Conservation (phyloP, 2,113 vertebrate genomes). For the Bufo bufo region DNA sequence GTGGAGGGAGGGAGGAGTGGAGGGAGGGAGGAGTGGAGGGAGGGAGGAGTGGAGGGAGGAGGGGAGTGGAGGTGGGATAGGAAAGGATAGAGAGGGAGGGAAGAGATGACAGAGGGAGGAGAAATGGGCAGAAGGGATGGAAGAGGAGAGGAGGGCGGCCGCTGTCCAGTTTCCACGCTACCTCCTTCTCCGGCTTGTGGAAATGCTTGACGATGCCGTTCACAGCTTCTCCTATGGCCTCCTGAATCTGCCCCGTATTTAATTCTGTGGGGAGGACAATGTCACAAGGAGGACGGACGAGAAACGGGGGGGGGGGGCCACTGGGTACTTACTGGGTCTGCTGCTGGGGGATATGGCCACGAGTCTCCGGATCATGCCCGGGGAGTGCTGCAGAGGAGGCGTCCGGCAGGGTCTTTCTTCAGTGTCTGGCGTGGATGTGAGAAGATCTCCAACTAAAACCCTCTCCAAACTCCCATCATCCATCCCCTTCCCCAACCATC, state of each 20-base stretch:
- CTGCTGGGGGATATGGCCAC: constrained; percentile 96
- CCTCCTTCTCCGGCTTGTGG: constrained; percentile 99
- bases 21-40: neutral
- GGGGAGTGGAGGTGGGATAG: no score
- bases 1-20: neutral
- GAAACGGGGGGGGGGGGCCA: no score
- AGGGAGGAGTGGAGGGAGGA: neutral
- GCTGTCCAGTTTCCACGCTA: constrained; percentile 66
- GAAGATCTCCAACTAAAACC: constrained; percentile 92
- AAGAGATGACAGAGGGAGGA: no score
- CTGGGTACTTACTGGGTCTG: constrained; percentile 93
- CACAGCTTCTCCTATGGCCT: constrained; percentile 97
- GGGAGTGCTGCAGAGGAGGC: constrained; percentile 95
- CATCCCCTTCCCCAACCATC: constrained; percentile 96
- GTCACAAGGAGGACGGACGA: neutral
- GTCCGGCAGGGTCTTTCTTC: constrained; percentile 94
- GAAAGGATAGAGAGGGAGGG: no score
- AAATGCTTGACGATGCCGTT: constrained; percentile 99
- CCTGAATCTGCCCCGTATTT: constrained; percentile 98
- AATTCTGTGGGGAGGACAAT: constrained; percentile 76
- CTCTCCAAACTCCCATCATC: constrained; percentile 97
- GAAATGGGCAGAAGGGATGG: no score
- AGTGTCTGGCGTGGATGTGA: constrained; percentile 83
- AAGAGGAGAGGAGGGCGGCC: neutral
- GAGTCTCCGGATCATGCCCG: constrained; percentile 95